phyloP scores from a whole-genome alignment of 1,140 invertebrate species.

The Mycetomoellerius zeteki region DNA sequence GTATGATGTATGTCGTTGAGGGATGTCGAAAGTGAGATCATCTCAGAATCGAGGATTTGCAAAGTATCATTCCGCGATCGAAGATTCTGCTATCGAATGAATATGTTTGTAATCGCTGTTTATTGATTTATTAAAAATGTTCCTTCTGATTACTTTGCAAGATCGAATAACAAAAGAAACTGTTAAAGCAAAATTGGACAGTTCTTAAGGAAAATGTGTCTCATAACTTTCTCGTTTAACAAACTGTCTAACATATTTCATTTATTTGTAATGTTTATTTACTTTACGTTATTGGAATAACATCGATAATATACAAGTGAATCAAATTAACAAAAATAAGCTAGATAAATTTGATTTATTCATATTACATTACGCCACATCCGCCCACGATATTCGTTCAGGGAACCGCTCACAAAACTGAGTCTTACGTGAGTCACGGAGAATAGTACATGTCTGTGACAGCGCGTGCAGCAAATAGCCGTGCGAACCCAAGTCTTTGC shows the following conservation, averaged over 20 bases:
- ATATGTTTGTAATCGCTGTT: neutral
- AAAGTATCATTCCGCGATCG: neutral
- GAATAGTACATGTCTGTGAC: conserved; percentile 41
- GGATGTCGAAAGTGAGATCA: conserved; percentile 35
- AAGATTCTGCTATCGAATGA: neutral
- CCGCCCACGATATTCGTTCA: conserved; percentile 7
- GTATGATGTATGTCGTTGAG: conserved; percentile 51
- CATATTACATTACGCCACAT: neutral
- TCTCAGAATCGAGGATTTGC: conserved; percentile 7
- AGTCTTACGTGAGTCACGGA: conserved; percentile 47
- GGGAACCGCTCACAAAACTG: conserved; percentile 23
- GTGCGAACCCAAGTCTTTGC: conserved; percentile 39
- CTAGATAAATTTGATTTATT: conserved; percentile 31
- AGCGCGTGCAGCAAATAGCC: conserved; percentile 59
- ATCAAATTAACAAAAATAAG: neutral
- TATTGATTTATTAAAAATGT: neutral
- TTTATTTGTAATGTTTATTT: neutral
- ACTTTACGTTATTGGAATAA: neutral
- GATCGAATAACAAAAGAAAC: neutral
- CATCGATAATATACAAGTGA: neutral
- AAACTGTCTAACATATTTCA: neutral
- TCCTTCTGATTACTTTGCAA: neutral
- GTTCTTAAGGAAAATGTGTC: neutral
- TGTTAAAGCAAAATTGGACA: neutral
- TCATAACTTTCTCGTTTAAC: neutral